Evolutionary conservation across 1,140 invertebrate species (phyloP).

Genomic region (Pseudobourletiella spinata): DNA sequence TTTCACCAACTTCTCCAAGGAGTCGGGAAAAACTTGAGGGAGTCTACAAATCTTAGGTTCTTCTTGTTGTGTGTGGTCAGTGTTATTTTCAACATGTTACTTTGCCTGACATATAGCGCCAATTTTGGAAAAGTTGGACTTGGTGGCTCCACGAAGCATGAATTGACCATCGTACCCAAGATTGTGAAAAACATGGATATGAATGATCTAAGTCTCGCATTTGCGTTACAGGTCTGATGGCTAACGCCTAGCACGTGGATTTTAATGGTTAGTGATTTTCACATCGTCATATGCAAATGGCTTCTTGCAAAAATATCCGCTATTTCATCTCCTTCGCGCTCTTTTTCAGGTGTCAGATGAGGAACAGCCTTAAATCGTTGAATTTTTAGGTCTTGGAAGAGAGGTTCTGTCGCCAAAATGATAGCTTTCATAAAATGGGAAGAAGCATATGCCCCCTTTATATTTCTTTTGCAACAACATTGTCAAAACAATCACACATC

Average conservation of each 20-base stretch:
- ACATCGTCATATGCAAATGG: neutral
- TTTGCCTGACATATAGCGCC: neutral
- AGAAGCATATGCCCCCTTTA: neutral
- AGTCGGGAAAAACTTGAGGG: no score
- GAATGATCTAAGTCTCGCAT: neutral
- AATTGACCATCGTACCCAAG: neutral
- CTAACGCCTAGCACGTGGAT: neutral
- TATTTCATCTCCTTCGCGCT: neutral
- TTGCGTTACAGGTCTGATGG: neutral
- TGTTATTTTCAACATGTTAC: neutral
- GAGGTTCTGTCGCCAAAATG: neutral
- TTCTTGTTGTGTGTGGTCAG: no score
- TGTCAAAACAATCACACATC: neutral
- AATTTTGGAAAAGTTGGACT: neutral
- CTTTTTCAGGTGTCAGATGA: neutral
- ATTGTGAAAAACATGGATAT: neutral
- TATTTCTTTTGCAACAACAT: neutral
- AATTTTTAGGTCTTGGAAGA: neutral
- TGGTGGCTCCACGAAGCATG: neutral
- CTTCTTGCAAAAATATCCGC: neutral
- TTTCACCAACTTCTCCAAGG: no score
- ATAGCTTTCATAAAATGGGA: neutral
- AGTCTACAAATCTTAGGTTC: no score
- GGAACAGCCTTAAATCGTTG: neutral
- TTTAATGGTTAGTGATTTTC: neutral